These are phyloP conservation scores for Psophia crepitans DNA, from an alignment of 2,113 vertebrate genomes.

Conservation along the genomic window DNA sequence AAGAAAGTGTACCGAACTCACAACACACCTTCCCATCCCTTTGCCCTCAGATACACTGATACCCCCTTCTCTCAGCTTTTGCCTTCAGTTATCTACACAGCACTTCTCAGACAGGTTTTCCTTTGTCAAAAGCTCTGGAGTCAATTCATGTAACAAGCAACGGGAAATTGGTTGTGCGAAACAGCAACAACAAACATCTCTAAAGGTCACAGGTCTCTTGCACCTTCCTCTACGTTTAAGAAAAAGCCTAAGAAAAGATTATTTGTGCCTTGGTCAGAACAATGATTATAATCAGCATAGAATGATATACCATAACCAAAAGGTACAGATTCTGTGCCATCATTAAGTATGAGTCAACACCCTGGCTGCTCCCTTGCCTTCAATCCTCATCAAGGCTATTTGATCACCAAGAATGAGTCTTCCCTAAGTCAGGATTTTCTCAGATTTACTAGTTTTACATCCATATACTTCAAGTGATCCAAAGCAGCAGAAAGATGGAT, in stretches of 20 bases:
- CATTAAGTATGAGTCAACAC: background rate
- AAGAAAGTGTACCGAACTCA: background rate
- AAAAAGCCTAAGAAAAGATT: background rate
- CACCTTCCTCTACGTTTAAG: background rate
- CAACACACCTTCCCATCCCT: background rate
- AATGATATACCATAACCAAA: background rate
- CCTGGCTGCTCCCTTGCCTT: background rate
- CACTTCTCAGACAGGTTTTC: background rate
- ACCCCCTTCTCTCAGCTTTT: background rate
- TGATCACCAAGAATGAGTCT: background rate
- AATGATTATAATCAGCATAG: background rate
- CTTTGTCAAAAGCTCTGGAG: background rate
- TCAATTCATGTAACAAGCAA: background rate
- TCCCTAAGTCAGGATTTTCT: background rate
- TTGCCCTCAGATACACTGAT: background rate
- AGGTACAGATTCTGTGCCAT: background rate
- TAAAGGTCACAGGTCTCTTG: background rate
- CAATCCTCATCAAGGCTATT: background rate
- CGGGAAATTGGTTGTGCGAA: background rate
- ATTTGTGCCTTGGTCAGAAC: background rate
- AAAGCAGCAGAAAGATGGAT: background rate
- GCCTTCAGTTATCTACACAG: background rate
- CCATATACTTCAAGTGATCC: background rate
- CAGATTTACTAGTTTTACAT: background rate
- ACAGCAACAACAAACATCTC: background rate